Percentiles rank a stretch among this genome's conserved stretches.
Evolutionary conservation across 2,797 vertebrate genomes (phyloP).

Genomic region (Rhodeus uyekii): DNA sequence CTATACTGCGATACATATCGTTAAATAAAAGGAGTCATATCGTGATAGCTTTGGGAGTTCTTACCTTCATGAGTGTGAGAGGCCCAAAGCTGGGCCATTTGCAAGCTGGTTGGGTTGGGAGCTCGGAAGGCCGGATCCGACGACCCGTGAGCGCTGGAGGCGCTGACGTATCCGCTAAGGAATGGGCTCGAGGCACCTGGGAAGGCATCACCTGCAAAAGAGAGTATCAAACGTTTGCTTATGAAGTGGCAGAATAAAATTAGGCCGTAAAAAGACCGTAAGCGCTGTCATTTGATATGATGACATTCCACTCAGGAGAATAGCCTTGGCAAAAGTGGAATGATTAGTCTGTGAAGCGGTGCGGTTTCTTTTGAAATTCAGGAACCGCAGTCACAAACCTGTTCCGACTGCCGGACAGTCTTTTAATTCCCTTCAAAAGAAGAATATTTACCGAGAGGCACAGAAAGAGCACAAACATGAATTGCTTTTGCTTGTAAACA

Average conservation of each 20-base stretch:
- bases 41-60: too few relatives aligned
- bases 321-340: slow-evolving; percentile 48
- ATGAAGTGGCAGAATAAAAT: slow-evolving; percentile 25
- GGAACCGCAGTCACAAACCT: slow-evolving; percentile 40
- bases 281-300: slow-evolving; percentile 51
- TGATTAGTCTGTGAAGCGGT: slow-evolving; percentile 49
- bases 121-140: slow-evolving; percentile 83
- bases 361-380: slow-evolving; percentile 49
- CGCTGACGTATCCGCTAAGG: slow-evolving; percentile 77
- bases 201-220: slow-evolving; percentile 78
- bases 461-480: slow-evolving; percentile 36
- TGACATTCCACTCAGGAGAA: slow-evolving; percentile 46
- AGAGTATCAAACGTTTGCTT: slow-evolving; percentile 10
- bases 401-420: slow-evolving; percentile 16
- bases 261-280: background rate
- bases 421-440: slow-evolving; percentile 40
- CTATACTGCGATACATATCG: too few relatives aligned
- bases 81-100: slow-evolving; percentile 85
- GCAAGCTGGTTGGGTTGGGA: slow-evolving; percentile 80
- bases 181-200: slow-evolving; percentile 77
- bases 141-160: slow-evolving; percentile 71
- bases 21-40: too few relatives aligned
- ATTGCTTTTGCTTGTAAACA: slow-evolving; percentile 58
- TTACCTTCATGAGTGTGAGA: slow-evolving; percentile 79
- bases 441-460: slow-evolving; percentile 38